Percentiles rank a stretch among this genome's conserved stretches.
phyloP scores from a whole-genome alignment of 2,888 invertebrate species.

The Aethes cnicana region DNA sequence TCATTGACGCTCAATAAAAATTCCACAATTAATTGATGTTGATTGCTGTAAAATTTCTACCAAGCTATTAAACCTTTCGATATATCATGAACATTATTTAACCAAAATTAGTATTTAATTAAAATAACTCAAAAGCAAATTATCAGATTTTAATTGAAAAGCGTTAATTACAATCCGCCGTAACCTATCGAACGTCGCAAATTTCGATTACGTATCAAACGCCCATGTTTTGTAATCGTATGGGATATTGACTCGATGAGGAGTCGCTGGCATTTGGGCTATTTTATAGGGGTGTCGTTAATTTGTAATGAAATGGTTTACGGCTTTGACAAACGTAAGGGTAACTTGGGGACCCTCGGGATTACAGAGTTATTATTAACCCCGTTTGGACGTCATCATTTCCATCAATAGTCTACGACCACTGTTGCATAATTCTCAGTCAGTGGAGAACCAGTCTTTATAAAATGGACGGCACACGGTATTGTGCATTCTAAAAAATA shows the following conservation, averaged over 20 bases:
- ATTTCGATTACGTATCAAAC: not conserved
- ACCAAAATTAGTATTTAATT: conserved; percentile 5
- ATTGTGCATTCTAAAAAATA: no score
- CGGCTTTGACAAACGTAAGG: no score
- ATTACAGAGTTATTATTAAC: no score
- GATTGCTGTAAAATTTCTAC: not conserved
- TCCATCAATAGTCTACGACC: no score
- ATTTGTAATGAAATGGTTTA: conserved; percentile 15
- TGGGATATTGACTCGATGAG: not conserved
- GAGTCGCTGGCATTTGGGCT: not conserved
- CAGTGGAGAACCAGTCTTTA: no score
- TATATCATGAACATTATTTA: not conserved
- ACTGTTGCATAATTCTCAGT: no score
- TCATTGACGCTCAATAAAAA: no score
- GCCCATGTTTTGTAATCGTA: not conserved
- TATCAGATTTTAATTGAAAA: conserved; percentile 21
- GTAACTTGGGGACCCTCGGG: no score
- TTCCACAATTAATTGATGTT: not conserved
- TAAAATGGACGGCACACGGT: no score
- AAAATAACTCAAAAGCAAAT: conserved; percentile 10
- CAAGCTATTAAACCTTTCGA: not conserved
- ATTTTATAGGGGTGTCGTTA: conserved; percentile 6
- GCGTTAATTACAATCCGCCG: conserved; percentile 2
- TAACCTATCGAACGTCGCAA: not conserved
- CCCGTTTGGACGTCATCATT: no score